Base-by-base conservation (phyloP, 1,140 invertebrate species). In the Tribolium madens region DNA sequence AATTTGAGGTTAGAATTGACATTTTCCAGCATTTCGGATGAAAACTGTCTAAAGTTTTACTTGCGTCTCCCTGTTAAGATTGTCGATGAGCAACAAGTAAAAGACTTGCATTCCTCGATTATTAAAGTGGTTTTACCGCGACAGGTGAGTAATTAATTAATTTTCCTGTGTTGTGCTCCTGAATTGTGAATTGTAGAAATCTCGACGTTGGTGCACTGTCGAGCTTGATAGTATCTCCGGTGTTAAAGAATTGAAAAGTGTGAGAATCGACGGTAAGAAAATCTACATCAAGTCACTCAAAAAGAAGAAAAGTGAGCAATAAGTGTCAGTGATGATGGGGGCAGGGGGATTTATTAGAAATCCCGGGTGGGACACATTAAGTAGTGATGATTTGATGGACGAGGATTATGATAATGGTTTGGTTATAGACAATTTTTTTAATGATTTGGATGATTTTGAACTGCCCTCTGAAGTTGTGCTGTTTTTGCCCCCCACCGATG, bases 171-270 rank as follows among this genome's bases (percentile, higher is more conserved):
- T 21, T 18, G 53, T 1, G 53, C 7, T 21, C 2, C 3, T 36
- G 13, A 72, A n/a, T 5, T 36, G 9, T 21, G 53, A 26, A 26
- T 26, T 15, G 31, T 76, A 80, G 79, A 80, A 80, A 74, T 76
- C 76, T 26, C 64, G 76, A 2, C 76, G 76, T 70, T 80, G 79
- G 79, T 80, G 79, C 48, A 78, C 26, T 13, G 42, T 80, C 17
- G 76, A 80, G 21, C 69, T 78, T 21, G 71, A 76, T 21, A 75
- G 17, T 69, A 50, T 1, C 1, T 2, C 21, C 0, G 26, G 2
- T 6, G 12, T 64, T 4, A 64, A 64, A 9, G 57, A 64, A 12
- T n/a, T 64, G 10, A 64, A 64, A 64, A 5, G 3, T 14, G 57
- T 64, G 9, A 31, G 14, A 14, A 13, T 64, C 10, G 26, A 64